These are phyloP conservation scores for Cylas formicarius DNA, from an alignment of 1,140 invertebrate species.

Conservation along the genomic window DNA sequence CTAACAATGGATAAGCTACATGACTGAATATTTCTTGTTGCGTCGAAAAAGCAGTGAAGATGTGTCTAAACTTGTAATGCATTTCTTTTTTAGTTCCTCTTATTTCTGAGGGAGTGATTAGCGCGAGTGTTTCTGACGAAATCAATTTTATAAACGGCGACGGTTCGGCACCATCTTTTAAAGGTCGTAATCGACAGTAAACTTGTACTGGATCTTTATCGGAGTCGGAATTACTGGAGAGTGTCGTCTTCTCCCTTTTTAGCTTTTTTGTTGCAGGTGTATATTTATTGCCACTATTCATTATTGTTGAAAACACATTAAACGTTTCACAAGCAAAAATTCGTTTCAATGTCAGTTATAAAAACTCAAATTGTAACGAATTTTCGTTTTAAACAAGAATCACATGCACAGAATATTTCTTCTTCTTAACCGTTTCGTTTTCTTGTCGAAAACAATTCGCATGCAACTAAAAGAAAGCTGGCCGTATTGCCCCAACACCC, in stretches of 20 bases:
- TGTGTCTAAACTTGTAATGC: constrained; percentile 71
- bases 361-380: too few species aligned
- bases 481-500: too few species aligned
- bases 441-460: too few species aligned
- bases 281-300: constrained; percentile 19
- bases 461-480: too few species aligned
- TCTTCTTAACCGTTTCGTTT: too few species aligned
- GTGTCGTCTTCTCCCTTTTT: constrained; percentile 20
- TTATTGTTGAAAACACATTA: constrained; percentile 1
- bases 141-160: constrained; percentile 63
- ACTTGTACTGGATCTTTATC: constrained; percentile 71
- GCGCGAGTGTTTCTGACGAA: constrained; percentile 59
- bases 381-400: too few species aligned
- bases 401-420: too few species aligned
- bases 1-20: constrained; percentile 80
- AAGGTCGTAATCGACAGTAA: constrained; percentile 72
- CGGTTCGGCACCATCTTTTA: constrained; percentile 56
- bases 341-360: too few species aligned
- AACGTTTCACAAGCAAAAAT: too few species aligned
- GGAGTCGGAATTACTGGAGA: constrained; percentile 24
- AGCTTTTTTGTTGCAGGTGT: constrained; percentile 20
- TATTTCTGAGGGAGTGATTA: constrained; percentile 60
- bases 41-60: constrained; percentile 69
- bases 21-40: constrained; percentile 83
- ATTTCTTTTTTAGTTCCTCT: constrained; percentile 54